Evolutionary conservation across 2,113 vertebrate genomes (phyloP), one percentile per base, ranked within the genome.

Genomic region (Catharus minimus): DNA sequence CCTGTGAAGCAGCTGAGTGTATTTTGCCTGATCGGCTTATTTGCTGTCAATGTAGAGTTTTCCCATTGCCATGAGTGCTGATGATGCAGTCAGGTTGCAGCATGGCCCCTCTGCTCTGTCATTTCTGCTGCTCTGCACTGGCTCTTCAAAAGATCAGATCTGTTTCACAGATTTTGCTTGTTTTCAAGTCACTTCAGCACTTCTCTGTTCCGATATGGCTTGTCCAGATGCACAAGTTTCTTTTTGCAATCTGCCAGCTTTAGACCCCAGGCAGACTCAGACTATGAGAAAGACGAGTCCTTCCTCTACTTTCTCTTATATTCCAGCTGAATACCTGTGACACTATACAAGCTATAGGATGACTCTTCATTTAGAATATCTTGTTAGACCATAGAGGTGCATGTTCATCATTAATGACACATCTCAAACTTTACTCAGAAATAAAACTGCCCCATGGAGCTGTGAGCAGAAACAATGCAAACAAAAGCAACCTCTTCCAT

Each of bases 1-100:
- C 91, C 71, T 85, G 58, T 30, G 79, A 82, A 82, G 89, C 91
- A 94, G 91, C 82, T 91, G 87, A 92, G 74, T 85, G 79, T 76
- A 22, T 65, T 93, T 80, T 85, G 39, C 67, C 74, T 4, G 2
- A 50, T 76, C 5, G 7, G 57, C 53, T 90, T 72, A 78, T 92
- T 93, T 95, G 76, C 83, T 91, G 86, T 91, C 68, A 76, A 18
- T 81, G 47, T 52, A 86, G 52, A 82, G 36, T 74, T 86, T 83
- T 79, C 64, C 44, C 58, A 53, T 64, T 90, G 73, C 88, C 76
- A 22, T 67, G 79, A 83, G 64, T 88, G 85, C 52, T 67, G 47
- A 1, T 88, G 93, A 52, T 83, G 36, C 52, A 86, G 60, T 88
- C 60, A 52, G 64, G 71, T 91, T 91, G 67, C 60, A 83, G 56